phyloP scores from a whole-genome alignment of 2,888 invertebrate species.

The Drosophila parthenogenetica region DNA sequence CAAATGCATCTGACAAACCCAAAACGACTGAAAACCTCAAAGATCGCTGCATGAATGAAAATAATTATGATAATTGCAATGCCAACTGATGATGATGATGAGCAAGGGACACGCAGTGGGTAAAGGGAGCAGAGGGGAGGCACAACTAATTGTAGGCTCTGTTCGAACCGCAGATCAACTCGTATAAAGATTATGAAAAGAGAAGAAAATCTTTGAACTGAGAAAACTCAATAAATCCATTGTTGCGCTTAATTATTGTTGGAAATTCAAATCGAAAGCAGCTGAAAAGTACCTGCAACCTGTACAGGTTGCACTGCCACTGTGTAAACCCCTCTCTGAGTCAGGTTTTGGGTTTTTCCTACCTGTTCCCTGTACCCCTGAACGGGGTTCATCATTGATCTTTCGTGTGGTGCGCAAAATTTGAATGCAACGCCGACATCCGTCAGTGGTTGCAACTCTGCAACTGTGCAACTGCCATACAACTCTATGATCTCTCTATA shows the following conservation, averaged over 20 bases:
- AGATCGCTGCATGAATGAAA: slow-evolving; percentile 74
- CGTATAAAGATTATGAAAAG: slow-evolving; percentile 28
- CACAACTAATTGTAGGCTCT: slow-evolving; percentile 75
- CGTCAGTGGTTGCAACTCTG: slow-evolving; percentile 44
- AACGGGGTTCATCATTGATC: slow-evolving; percentile 71
- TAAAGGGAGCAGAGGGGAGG: slow-evolving; percentile 7
- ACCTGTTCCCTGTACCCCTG: slow-evolving; percentile 9
- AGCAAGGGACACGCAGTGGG: slow-evolving; percentile 18
- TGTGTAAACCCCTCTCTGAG: background rate
- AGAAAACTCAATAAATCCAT: slow-evolving; percentile 77
- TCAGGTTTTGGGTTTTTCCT: background rate
- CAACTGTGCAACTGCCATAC: slow-evolving; percentile 34
- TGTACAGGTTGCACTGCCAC: slow-evolving; percentile 23
- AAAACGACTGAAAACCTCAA: slow-evolving; percentile 20
- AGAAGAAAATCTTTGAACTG: background rate
- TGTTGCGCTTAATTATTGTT: slow-evolving; percentile 81
- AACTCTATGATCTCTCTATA: slow-evolving; percentile 69
- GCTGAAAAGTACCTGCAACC: slow-evolving; percentile 40
- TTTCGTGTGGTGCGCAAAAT: slow-evolving; percentile 78
- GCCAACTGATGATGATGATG: slow-evolving; percentile 33
- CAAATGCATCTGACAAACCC: slow-evolving; percentile 58
- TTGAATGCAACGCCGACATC: slow-evolving; percentile 72
- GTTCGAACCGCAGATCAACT: slow-evolving; percentile 64
- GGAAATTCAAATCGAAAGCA: slow-evolving; percentile 74
- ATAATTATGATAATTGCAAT: slow-evolving; percentile 77